Conservation (phyloP, 2,888 invertebrate species). For the Latheticus oryzae region DNA sequence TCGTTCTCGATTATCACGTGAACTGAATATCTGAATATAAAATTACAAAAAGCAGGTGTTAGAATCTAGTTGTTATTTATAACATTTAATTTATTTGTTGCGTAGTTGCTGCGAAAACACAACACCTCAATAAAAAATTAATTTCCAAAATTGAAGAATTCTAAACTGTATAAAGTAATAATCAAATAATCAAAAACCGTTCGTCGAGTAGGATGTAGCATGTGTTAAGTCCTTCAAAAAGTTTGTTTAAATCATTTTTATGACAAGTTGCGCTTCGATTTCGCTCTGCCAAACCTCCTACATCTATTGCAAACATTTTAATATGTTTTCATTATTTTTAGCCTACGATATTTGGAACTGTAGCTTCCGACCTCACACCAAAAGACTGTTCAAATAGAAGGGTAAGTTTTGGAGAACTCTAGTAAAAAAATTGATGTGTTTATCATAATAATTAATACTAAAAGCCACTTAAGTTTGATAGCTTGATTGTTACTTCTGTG, state of each 20-base stretch:
- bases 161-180: slow-evolving; percentile 33
- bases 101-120: too few species aligned
- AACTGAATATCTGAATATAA: too few species aligned
- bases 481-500: slow-evolving; percentile 10
- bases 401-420: slow-evolving; percentile 64
- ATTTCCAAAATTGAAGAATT: too few species aligned
- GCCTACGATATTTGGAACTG: slow-evolving; percentile 75
- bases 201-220: slow-evolving; percentile 24
- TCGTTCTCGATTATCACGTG: slow-evolving; percentile 4
- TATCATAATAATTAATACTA: too few species aligned
- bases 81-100: too few species aligned
- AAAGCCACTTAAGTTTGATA: too few species aligned
- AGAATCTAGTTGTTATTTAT: too few species aligned
- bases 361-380: slow-evolving; percentile 72
- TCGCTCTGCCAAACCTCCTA: slow-evolving; percentile 44
- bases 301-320: slow-evolving; percentile 31
- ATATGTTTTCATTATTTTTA: slow-evolving; percentile 64
- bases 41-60: too few species aligned
- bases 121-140: too few species aligned
- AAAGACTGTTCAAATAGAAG: slow-evolving; percentile 72
- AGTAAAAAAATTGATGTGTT: slow-evolving; percentile 1
- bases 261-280: slow-evolving; percentile 37
- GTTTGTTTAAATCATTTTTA: slow-evolving; percentile 45
- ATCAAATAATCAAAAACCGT: slow-evolving; percentile 28
- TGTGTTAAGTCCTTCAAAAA: slow-evolving; percentile 10